A percentile compares a stretch with the other conserved stretches of the same genome.
Conservation (phyloP, 2,113 vertebrate species). For the Alethe diademata region DNA sequence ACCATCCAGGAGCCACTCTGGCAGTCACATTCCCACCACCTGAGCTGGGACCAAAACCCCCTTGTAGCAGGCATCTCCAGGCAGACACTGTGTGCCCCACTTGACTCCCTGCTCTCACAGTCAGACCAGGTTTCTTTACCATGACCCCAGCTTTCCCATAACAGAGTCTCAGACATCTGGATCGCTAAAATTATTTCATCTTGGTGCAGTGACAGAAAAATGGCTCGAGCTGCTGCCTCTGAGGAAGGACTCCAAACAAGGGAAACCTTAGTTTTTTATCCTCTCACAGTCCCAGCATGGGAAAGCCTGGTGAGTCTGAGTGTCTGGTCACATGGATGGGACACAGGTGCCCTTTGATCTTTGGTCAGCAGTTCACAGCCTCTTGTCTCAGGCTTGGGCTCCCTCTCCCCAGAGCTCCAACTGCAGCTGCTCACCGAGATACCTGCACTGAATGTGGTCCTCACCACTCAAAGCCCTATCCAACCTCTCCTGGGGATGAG, state of each 20-base stretch:
- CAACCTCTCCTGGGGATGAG: not conserved
- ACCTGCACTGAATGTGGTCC: not conserved
- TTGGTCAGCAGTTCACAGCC: not conserved
- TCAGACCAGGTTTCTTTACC: not conserved
- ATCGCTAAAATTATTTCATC: not conserved
- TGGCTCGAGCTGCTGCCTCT: accelerated
- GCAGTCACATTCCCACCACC: not conserved
- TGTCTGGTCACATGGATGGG: not conserved
- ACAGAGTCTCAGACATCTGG: not conserved
- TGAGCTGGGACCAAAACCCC: not conserved
- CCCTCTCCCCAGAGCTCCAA: not conserved
- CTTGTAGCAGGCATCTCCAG: accelerated
- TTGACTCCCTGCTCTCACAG: accelerated
- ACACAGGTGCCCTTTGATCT: not conserved
- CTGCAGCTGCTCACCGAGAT: not conserved
- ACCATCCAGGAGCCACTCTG: not conserved
- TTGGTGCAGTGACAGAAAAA: not conserved
- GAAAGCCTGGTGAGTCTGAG: not conserved
- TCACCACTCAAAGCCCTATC: not conserved
- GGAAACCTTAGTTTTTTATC: not conserved
- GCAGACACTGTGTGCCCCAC: not conserved
- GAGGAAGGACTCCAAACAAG: accelerated
- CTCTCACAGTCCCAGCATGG: not conserved
- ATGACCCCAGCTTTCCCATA: not conserved
- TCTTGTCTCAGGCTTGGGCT: not conserved